A percentile compares a stretch with the other conserved stretches of the same genome.
Evolutionary conservation across 2,113 vertebrate species (phyloP).

Genomic region (Stictonetta naevosa): DNA sequence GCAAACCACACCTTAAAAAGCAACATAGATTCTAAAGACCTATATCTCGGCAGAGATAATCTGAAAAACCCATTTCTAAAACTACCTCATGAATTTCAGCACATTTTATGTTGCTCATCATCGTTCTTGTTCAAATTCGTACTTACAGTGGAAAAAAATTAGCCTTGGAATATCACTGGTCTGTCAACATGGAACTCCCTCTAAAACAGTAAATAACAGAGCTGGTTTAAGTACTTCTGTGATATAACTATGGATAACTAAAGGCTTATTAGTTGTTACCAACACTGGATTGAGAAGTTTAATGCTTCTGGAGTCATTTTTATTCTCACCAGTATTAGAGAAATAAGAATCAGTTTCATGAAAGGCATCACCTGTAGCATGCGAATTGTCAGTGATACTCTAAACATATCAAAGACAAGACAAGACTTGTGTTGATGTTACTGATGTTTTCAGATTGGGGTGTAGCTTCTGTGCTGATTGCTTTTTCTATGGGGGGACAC

Average conservation of each 20-base stretch:
- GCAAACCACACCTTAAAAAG: background rate
- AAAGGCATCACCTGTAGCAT: background rate
- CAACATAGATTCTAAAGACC: background rate
- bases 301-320: background rate
- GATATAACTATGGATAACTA: background rate
- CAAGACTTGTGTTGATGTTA: background rate
- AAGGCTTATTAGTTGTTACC: background rate
- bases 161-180: background rate
- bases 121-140: background rate
- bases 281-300: background rate
- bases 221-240: background rate
- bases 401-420: background rate
- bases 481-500: background rate
- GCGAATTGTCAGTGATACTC: background rate
- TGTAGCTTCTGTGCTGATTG: background rate
- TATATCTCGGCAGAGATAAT: background rate
- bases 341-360: background rate
- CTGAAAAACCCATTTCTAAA: background rate
- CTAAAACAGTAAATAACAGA: background rate
- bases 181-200: background rate
- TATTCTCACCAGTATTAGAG: background rate
- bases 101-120: background rate
- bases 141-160: background rate
- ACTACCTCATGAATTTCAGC: background rate
- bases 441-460: background rate